Evolutionary conservation across 2,888 invertebrate species (phyloP).

Genomic region (Sisyra nigra): DNA sequence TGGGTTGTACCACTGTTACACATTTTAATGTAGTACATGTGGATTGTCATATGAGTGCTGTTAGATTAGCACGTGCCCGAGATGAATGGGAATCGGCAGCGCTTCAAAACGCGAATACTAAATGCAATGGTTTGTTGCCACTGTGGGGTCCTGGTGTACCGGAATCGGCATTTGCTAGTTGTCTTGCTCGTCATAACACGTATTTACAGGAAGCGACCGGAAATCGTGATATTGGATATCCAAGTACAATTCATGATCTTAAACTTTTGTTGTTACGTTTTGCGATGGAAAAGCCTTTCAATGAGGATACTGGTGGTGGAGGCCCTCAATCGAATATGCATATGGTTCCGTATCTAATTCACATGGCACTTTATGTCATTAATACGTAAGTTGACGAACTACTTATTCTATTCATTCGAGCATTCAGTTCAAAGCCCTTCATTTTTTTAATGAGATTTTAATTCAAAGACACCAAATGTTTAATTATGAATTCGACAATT

Average conservation of each 20-base stretch:
- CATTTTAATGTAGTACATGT: slow-evolving; percentile 98
- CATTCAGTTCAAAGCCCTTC: too few relatives aligned
- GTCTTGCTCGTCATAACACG: slow-evolving; percentile 81
- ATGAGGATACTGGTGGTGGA: slow-evolving; percentile 94
- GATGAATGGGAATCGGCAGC: slow-evolving; percentile 99
- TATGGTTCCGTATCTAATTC: slow-evolving; percentile 83
- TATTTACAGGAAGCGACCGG: slow-evolving; percentile 60
- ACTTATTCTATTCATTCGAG: slow-evolving; percentile 1
- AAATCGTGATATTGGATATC: slow-evolving; percentile 62
- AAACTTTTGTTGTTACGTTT: slow-evolving; percentile 79
- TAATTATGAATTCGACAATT: too few relatives aligned
- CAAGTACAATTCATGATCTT: slow-evolving; percentile 79
- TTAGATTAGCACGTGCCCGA: slow-evolving; percentile 47
- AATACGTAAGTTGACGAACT: slow-evolving; percentile 50
- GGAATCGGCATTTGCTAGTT: slow-evolving; percentile 84
- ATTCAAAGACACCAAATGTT: too few relatives aligned
- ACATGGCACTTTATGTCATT: slow-evolving; percentile 87
- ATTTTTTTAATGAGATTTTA: too few relatives aligned
- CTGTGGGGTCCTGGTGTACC: slow-evolving; percentile 86
- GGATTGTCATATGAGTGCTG: slow-evolving; percentile 96
- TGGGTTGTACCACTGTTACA: slow-evolving; percentile 86
- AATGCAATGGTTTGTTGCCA: slow-evolving; percentile 91
- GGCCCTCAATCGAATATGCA: slow-evolving; percentile 96
- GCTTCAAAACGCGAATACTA: slow-evolving; percentile 93
- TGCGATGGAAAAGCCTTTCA: slow-evolving; percentile 88